Conservation (phyloP, 2,113 vertebrate genomes). For the Sylvia atricapilla region DNA sequence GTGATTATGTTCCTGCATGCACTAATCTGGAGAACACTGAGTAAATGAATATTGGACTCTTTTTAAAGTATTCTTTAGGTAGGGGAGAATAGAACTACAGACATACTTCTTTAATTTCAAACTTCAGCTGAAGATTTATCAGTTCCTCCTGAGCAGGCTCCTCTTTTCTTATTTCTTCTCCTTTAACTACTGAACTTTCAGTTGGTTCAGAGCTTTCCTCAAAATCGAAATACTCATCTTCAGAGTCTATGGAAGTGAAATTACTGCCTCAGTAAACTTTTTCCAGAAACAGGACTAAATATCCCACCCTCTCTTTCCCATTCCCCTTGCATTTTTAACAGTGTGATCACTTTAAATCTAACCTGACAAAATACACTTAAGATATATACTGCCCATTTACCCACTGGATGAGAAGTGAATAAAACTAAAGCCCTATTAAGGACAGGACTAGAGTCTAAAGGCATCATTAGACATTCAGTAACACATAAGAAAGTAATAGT, state of each 20-base stretch:
- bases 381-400: background rate
- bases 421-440: background rate
- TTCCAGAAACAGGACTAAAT: background rate
- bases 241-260: slow-evolving; percentile 68
- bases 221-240: slow-evolving; percentile 78
- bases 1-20: background rate
- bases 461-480: background rate
- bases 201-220: slow-evolving; percentile 31
- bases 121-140: slow-evolving; percentile 85
- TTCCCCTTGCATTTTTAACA: background rate
- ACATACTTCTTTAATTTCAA: slow-evolving; percentile 89
- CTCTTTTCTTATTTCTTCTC: slow-evolving; percentile 22
- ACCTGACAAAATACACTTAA: background rate
- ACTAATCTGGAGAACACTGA: background rate
- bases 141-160: slow-evolving; percentile 78
- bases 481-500: background rate
- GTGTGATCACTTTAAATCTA: background rate
- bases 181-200: background rate
- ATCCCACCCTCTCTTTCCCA: background rate
- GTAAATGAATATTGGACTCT: background rate
- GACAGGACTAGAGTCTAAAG: background rate
- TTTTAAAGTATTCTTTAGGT: background rate
- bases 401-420: background rate
- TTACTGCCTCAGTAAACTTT: background rate
- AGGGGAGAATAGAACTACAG: background rate